phyloP scores from a whole-genome alignment of 1,140 invertebrate genomes.

The Sipha flava region DNA sequence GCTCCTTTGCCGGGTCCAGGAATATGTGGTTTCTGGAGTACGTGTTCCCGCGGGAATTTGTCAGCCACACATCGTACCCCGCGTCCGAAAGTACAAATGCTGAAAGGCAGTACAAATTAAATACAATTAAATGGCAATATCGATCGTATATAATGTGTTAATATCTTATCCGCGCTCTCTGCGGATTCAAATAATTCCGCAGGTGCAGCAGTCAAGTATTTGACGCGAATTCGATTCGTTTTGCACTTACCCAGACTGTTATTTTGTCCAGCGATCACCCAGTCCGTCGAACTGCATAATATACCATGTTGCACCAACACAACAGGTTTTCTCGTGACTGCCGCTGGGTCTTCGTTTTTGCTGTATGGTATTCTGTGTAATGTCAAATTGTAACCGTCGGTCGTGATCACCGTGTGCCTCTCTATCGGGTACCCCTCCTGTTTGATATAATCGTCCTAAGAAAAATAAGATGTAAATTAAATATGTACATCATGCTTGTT shows the following conservation, averaged over 20 bases:
- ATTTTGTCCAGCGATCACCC: slow-evolving; percentile 57
- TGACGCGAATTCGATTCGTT: neutral
- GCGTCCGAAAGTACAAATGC: slow-evolving; percentile 52
- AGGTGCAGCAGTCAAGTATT: too few species aligned
- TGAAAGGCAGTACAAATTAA: slow-evolving; percentile 40
- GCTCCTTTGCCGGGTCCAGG: slow-evolving; percentile 39
- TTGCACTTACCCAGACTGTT: slow-evolving; percentile 47
- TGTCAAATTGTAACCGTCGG: slow-evolving; percentile 64
- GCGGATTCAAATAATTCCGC: too few species aligned
- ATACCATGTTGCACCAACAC: slow-evolving; percentile 70
- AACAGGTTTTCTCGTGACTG: slow-evolving; percentile 41
- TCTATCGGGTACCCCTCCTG: slow-evolving; percentile 59
- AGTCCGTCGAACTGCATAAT: slow-evolving; percentile 64
- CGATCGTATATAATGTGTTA: too few species aligned
- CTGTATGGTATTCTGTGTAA: slow-evolving; percentile 59
- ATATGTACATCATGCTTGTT: too few species aligned
- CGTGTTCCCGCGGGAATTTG: slow-evolving; percentile 58
- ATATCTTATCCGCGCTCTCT: too few species aligned
- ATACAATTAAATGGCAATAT: neutral
- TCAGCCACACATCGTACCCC: slow-evolving; percentile 63
- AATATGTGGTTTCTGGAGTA: slow-evolving; percentile 48
- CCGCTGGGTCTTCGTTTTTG: neutral
- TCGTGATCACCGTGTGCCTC: slow-evolving; percentile 55
- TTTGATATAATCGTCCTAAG: slow-evolving; percentile 54
- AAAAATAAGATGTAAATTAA: slow-evolving; percentile 13